Base-by-base conservation (phyloP, 1,140 invertebrate genomes). In the Drosophila murphyi region DNA sequence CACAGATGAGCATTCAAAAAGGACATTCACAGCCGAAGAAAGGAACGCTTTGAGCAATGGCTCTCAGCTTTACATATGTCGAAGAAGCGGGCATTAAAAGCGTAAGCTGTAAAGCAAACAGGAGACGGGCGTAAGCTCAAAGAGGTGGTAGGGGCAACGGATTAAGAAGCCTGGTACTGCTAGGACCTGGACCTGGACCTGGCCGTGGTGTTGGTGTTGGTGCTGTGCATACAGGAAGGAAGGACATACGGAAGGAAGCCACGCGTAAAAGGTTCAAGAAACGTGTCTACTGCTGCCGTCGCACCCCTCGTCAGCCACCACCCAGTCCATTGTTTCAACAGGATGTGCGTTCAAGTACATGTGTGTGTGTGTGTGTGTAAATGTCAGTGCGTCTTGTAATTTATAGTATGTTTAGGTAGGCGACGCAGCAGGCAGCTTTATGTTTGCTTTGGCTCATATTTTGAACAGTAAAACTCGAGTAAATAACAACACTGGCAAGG, bases 221-320 rank as follows among this genome's bases (percentile, higher is more conserved):
- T 67, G 34, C 55, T 61, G 31, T 72, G 57, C 48, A 48, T 12
- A 8, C 60, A 76, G 72, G 72, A 76, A 76, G 72, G 72, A 75
- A 61, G 56, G 47, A 48, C 65, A 48, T 55, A 72, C 60, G 76
- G 73, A 79, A 79, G 76, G 76, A 79, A 79, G 54, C 76, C 68
- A 79, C 76, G 76, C 76, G 76, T 61, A 78, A 57, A 47, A 72
- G 60, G 75, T 70, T 70, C 71, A 80, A 78, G 78, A 74, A 80
- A 80, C 78, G 70, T 80, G 73, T 79, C 76, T 68, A 68, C 62
- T 78, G 64, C 70, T 74, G 67, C 72, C 65, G 55, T 61, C 41
- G 48, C 41, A 41, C 41, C 31, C 52, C 29, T 37, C 37, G 8
- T 8, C 52, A 45, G 6, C 29, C 34, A 20, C 8, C 45, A 7